These are phyloP conservation scores for Meteorus sp. DNA, from an alignment of 1,140 invertebrate genomes.

Conservation along the genomic window DNA sequence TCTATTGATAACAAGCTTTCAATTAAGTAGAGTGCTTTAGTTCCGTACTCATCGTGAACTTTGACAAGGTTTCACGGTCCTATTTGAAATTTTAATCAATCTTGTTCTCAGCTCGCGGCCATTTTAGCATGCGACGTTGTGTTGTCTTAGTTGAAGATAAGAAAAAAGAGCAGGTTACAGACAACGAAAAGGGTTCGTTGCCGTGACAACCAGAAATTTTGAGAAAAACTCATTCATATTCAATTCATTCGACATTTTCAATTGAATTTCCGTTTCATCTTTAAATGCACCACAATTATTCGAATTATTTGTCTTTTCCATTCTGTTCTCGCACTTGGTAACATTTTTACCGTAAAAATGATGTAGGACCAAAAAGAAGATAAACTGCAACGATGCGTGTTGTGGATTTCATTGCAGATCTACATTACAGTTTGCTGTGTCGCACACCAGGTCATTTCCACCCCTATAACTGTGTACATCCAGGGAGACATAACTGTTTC, in stretches of 20 bases:
- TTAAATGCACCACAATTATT: background rate
- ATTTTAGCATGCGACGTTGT: constrained; percentile 19
- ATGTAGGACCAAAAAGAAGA: background rate
- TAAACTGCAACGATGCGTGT: background rate
- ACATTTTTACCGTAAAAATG: too few relatives aligned
- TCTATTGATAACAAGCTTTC: constrained; percentile 33
- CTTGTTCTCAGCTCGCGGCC: constrained; percentile 30
- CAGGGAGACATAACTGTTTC: background rate
- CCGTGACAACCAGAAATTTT: too few relatives aligned
- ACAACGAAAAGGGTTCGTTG: constrained; percentile 21
- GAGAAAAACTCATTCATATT: too few relatives aligned
- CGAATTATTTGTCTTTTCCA: too few relatives aligned
- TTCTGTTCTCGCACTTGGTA: too few relatives aligned
- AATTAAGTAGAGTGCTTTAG: constrained; percentile 43
- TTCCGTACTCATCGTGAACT: constrained; percentile 15
- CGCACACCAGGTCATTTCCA: background rate
- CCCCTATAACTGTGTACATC: background rate
- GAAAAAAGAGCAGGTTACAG: background rate
- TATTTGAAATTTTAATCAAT: constrained; percentile 52
- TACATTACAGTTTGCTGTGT: background rate
- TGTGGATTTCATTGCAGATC: background rate
- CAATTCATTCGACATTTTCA: background rate
- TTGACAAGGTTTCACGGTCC: constrained; percentile 26
- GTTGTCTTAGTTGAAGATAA: constrained; percentile 17
- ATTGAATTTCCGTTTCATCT: background rate